These are phyloP conservation scores for Aldrovandia affinis DNA, from an alignment of 2,797 vertebrate genomes.

Conservation along the genomic window DNA sequence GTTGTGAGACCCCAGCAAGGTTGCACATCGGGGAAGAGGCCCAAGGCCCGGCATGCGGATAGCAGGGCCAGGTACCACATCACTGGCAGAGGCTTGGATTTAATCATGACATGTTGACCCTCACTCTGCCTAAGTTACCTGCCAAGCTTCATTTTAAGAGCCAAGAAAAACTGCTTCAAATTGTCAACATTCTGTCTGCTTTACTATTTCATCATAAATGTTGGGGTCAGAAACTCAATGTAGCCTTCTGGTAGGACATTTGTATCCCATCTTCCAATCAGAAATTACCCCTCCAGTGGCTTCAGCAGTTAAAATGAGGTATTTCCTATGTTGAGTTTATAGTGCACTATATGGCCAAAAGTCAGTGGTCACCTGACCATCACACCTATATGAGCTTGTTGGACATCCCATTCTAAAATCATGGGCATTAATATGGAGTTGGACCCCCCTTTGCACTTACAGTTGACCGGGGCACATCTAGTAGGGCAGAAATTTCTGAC, in stretches of 20 bases:
- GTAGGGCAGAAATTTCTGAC: no score
- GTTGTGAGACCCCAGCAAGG: constrained; percentile 80
- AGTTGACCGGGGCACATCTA: no score
- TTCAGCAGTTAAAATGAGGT: background rate
- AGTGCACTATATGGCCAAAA: no score
- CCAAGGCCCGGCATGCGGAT: constrained; percentile 78
- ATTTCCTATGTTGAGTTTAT: background rate
- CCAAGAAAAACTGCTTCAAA: background rate
- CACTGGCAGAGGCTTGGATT: background rate
- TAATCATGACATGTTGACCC: background rate
- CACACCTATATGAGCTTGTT: no score
- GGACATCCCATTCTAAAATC: no score
- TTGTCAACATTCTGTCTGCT: background rate
- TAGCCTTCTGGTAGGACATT: background rate
- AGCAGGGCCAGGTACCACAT: constrained; percentile 77
- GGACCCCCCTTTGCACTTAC: no score
- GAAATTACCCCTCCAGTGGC: background rate
- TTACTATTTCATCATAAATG: background rate
- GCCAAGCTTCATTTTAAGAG: background rate
- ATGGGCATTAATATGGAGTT: no score
- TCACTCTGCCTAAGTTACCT: background rate
- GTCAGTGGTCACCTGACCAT: no score
- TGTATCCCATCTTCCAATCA: background rate
- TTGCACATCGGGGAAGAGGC: constrained; percentile 82
- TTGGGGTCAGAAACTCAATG: background rate